Evolutionary conservation across 2,888 invertebrate genomes (phyloP).

Genomic region (Monochamus alternatus): DNA sequence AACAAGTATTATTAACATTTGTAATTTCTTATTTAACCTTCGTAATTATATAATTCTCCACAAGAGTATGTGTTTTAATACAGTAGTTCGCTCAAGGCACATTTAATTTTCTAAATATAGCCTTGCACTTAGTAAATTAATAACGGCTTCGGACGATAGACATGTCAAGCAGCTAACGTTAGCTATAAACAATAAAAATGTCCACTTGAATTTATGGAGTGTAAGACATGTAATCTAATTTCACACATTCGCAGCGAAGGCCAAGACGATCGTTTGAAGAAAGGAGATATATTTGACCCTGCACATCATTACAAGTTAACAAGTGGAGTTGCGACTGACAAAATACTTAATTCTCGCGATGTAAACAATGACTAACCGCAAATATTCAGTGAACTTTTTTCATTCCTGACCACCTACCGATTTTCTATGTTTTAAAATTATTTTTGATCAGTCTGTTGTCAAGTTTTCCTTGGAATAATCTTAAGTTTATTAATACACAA

Average conservation of each 20-base stretch:
- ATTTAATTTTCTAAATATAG: constrained; percentile 15
- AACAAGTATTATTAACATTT: too few species aligned
- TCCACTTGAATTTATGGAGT: constrained; percentile 15
- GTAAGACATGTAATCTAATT: constrained; percentile 4
- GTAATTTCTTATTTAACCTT: too few species aligned
- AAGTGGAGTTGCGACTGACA: background rate
- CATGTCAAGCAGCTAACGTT: constrained; percentile 5
- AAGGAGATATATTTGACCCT: constrained; percentile 7
- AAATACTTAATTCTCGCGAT: background rate
- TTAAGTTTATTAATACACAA: constrained; percentile 2
- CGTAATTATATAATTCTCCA: too few species aligned
- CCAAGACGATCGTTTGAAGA: constrained; percentile 18
- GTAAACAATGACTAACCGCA: background rate
- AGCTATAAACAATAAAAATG: constrained; percentile 19
- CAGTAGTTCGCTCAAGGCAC: background rate
- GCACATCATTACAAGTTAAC: constrained; percentile 13
- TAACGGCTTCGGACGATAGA: background rate
- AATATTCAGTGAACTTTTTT: constrained; percentile 2
- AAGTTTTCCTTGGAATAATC: background rate
- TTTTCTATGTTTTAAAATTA: background rate
- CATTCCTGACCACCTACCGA: background rate
- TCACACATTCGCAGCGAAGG: background rate
- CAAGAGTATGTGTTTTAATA: background rate
- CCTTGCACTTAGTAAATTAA: background rate
- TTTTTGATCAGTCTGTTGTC: background rate